Conservation (phyloP, 2,888 invertebrate species). For the Athalia circularis region DNA sequence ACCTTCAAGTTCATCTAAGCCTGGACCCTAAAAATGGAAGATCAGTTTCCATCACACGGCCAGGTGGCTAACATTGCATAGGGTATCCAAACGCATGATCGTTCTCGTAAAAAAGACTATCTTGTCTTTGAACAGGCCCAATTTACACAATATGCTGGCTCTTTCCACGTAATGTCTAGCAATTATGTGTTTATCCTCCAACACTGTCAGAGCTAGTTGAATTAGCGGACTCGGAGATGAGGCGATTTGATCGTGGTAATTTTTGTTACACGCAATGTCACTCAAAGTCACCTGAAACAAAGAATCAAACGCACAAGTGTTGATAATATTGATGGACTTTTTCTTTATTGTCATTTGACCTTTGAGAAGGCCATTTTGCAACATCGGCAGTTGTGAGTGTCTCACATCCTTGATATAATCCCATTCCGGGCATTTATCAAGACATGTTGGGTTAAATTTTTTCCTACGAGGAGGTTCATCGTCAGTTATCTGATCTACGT, state of each 20-base stretch:
- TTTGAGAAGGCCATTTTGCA: constrained; percentile 30
- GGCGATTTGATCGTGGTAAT: background rate
- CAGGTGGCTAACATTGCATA: constrained; percentile 28
- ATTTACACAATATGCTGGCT: background rate
- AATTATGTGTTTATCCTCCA: constrained; percentile 16
- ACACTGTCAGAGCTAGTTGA: constrained; percentile 18
- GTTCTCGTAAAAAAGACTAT: background rate
- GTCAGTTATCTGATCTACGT: background rate
- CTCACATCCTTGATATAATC: constrained; percentile 3
- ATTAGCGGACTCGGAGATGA: background rate
- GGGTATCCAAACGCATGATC: constrained; percentile 21
- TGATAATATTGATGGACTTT: constrained; percentile 3
- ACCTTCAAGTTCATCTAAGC: too few relatives aligned
- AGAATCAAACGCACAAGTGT: constrained; percentile 34
- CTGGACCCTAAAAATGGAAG: too few relatives aligned
- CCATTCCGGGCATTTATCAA: constrained; percentile 29
- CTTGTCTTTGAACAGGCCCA: background rate
- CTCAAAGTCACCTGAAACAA: constrained; percentile 19
- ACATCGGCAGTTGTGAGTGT: constrained; percentile 12
- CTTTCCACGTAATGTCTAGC: constrained; percentile 19
- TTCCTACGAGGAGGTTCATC: constrained; percentile 1
- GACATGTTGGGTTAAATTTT: background rate
- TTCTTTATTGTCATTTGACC: background rate
- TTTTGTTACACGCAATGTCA: constrained; percentile 22
- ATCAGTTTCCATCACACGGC: too few relatives aligned